Percentiles rank a stretch among this genome's conserved stretches.
phyloP scores from a whole-genome alignment of 2,888 invertebrate species.

The Scelioninae gen. 1 region DNA sequence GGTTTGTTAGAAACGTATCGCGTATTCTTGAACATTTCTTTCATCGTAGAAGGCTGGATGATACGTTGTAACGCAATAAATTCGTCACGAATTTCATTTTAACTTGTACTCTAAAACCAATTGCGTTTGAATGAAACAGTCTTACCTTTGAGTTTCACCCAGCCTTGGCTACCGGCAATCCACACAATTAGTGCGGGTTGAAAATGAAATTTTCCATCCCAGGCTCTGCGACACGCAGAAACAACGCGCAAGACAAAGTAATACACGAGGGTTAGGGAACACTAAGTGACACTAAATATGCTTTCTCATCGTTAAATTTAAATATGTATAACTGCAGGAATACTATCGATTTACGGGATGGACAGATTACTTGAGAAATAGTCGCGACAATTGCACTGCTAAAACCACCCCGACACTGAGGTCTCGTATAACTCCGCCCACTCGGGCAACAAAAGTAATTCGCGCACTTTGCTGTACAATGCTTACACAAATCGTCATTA shows the following conservation, averaged over 20 bases:
- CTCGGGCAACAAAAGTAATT: conserved; percentile 29
- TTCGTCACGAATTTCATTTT: background rate
- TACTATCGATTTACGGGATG: conserved; percentile 83
- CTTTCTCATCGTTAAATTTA: conserved; percentile 66
- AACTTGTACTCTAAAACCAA: conserved; percentile 45
- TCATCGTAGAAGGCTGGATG: conserved; percentile 58
- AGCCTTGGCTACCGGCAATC: conserved; percentile 58
- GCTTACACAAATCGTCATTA: conserved; percentile 36
- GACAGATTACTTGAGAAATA: conserved; percentile 82
- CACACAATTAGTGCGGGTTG: conserved; percentile 45
- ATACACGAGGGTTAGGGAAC: conserved; percentile 74
- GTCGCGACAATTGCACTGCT: conserved; percentile 74
- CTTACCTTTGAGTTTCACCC: conserved; percentile 52
- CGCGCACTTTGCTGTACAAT: conserved; percentile 72
- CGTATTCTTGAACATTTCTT: conserved; percentile 48
- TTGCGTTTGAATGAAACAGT: conserved; percentile 46
- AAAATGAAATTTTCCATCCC: conserved; percentile 63
- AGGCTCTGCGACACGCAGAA: conserved; percentile 69
- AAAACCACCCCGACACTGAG: conserved; percentile 71
- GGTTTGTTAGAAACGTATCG: conserved; percentile 57
- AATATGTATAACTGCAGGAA: conserved; percentile 81
- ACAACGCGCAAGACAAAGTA: conserved; percentile 73
- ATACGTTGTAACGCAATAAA: conserved; percentile 25
- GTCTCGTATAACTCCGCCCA: conserved; percentile 30
- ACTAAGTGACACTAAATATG: conserved; percentile 81